Evolutionary conservation across 2,797 vertebrate species (phyloP).

Genomic region (Denticeps clupeoides): DNA sequence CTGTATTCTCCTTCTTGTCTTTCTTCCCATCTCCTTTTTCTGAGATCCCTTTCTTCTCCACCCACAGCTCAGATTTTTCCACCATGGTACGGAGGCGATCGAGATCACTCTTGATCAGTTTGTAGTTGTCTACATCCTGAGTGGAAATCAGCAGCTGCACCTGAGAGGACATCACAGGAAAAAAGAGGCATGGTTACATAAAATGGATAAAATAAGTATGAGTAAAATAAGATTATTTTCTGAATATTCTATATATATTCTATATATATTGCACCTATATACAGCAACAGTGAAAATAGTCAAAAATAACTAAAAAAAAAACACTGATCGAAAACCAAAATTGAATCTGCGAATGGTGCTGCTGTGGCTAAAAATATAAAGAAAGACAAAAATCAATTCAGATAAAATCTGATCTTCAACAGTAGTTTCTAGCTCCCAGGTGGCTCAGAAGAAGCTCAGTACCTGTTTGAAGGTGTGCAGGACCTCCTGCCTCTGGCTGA

Average conservation of each 20-base stretch:
- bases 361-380: too few relatives aligned
- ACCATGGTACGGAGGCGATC: slow-evolving; percentile 87
- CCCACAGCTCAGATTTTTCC: slow-evolving; percentile 96
- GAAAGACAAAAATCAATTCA: too few relatives aligned
- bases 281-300: too few relatives aligned
- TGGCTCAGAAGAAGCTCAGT: too few relatives aligned
- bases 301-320: too few relatives aligned
- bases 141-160: slow-evolving; percentile 89
- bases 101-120: slow-evolving; percentile 84
- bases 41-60: slow-evolving; percentile 79
- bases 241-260: too few relatives aligned
- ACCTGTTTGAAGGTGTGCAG: slow-evolving; percentile 97
- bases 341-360: too few relatives aligned
- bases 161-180: slow-evolving; percentile 40
- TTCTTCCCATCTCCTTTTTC: slow-evolving; percentile 63
- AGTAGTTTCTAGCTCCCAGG: too few relatives aligned
- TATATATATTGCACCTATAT: too few relatives aligned
- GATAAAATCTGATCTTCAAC: too few relatives aligned
- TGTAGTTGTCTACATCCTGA: slow-evolving; percentile 96
- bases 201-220: neutral
- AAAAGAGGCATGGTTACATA: neutral
- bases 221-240: too few relatives aligned
- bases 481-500: slow-evolving; percentile 94
- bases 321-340: too few relatives aligned
- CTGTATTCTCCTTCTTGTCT: slow-evolving; percentile 51